These are phyloP conservation scores for Pagetopsis macropterus DNA, from an alignment of 2,797 vertebrate genomes.

Conservation along the genomic window DNA sequence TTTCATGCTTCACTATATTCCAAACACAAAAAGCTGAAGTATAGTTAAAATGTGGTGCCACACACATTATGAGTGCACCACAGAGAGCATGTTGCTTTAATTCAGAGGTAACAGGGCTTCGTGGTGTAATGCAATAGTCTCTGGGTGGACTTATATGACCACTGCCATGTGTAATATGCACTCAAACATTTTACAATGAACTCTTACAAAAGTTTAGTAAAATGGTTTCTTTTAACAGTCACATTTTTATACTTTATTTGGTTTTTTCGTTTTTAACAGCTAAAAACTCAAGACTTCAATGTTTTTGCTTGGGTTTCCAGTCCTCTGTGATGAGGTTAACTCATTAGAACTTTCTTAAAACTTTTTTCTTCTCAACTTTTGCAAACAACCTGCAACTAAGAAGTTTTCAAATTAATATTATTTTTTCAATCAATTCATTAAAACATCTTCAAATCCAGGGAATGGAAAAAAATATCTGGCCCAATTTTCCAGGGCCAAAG, in stretches of 20 bases:
- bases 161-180: conserved; percentile 40
- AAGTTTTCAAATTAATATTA: background rate
- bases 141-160: conserved; percentile 50
- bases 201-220: conserved; percentile 24
- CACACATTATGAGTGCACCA: conserved; percentile 30
- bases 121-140: conserved; percentile 55
- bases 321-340: background rate
- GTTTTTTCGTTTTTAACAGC: conserved; percentile 6
- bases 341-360: background rate
- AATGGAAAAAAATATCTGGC: fast-evolving
- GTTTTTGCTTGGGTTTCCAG: conserved; percentile 9
- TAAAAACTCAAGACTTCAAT: conserved; percentile 10
- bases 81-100: conserved; percentile 44
- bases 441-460: background rate
- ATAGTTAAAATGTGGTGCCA: conserved; percentile 28
- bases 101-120: conserved; percentile 35
- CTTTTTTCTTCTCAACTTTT: background rate
- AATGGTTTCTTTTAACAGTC: conserved; percentile 28
- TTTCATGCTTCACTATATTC: conserved; percentile 21
- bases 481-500: background rate
- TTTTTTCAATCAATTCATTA: background rate
- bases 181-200: conserved; percentile 50
- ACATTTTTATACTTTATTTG: conserved; percentile 16
- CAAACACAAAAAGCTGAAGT: conserved; percentile 13
- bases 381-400: background rate